These are phyloP conservation scores for Lithophane leautieri DNA, from an alignment of 2,888 invertebrate genomes.

Conservation along the genomic window DNA sequence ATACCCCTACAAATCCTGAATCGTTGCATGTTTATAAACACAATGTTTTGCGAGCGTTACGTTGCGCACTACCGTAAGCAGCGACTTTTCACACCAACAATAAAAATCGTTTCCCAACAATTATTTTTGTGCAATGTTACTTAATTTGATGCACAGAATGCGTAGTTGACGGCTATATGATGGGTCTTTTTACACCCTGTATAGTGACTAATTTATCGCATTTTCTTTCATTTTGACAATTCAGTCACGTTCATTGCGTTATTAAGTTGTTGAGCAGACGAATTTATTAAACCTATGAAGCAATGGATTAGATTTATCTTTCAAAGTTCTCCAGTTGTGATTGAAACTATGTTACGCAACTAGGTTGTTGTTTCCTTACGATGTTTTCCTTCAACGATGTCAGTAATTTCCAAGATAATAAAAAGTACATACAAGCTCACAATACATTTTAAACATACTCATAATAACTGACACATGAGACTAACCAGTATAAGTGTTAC, in stretches of 20 bases:
- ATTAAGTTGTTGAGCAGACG: not conserved
- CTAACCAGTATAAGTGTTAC: not conserved
- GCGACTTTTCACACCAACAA: too few relatives aligned
- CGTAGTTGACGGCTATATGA: too few relatives aligned
- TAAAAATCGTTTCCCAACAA: too few relatives aligned
- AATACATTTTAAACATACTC: not conserved
- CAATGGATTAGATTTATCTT: not conserved
- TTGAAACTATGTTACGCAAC: not conserved
- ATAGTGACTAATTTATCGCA: not conserved
- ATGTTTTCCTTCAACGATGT: not conserved
- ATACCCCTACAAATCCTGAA: too few relatives aligned
- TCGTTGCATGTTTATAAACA: too few relatives aligned
- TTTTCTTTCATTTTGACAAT: not conserved
- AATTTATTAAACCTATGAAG: not conserved
- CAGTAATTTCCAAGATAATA: not conserved
- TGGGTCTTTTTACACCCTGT: too few relatives aligned
- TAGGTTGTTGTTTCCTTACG: not conserved
- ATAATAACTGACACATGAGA: not conserved
- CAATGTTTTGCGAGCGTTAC: too few relatives aligned
- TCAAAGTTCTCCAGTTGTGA: not conserved
- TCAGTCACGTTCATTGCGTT: not conserved
- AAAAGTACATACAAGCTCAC: not conserved
- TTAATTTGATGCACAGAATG: too few relatives aligned
- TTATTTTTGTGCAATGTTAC: too few relatives aligned
- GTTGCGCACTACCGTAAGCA: too few relatives aligned